Evolutionary conservation across 2,888 invertebrate species (phyloP).

Genomic region (Acrobasis consociella): DNA sequence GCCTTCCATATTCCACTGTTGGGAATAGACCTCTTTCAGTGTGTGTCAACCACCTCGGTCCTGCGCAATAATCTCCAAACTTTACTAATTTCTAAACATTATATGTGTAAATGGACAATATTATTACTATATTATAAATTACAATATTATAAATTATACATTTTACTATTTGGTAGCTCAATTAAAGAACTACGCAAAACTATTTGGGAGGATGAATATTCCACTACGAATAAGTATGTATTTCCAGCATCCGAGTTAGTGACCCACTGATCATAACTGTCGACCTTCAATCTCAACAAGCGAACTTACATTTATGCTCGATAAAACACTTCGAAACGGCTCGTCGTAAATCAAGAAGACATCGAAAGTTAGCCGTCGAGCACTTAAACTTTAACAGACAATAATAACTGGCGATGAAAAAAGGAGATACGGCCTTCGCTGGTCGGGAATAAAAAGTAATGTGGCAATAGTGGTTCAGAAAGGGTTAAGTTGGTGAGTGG

Average conservation of each 20-base stretch:
- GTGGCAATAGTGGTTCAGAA: constrained; percentile 70
- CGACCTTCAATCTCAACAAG: constrained; percentile 81
- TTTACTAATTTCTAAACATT: too few relatives aligned
- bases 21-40: too few relatives aligned
- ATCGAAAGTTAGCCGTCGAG: constrained; percentile 79
- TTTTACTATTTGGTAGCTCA: too few relatives aligned
- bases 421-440: constrained; percentile 61
- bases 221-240: not conserved
- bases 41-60: too few relatives aligned
- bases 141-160: too few relatives aligned
- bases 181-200: not conserved
- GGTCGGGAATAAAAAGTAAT: constrained; percentile 74
- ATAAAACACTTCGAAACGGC: constrained; percentile 80
- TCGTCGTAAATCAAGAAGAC: constrained; percentile 78
- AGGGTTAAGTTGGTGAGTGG: constrained; percentile 78
- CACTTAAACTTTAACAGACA: constrained; percentile 82
- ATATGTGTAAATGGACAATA: too few relatives aligned
- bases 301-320: constrained; percentile 80
- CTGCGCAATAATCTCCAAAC: too few relatives aligned
- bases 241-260: constrained; percentile 33
- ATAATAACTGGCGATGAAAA: constrained; percentile 79
- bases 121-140: too few relatives aligned
- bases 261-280: constrained; percentile 60
- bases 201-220: not conserved
- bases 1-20: too few relatives aligned